Evolutionary conservation across 2,888 invertebrate species (phyloP).

Genomic region (Tipula confusa): DNA sequence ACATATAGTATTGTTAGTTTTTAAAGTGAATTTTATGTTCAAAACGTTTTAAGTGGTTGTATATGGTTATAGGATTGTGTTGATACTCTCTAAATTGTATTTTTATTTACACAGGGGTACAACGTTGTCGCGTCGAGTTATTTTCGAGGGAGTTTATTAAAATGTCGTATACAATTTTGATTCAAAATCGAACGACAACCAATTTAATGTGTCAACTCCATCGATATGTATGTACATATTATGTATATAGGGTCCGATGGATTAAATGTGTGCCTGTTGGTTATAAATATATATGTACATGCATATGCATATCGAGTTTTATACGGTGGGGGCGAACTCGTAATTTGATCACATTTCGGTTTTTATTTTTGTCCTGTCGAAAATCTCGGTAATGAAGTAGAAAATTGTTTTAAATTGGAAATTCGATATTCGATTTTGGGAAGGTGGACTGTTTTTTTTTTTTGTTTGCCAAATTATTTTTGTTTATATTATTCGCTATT

Average conservation of each 20-base stretch:
- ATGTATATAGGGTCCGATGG: background rate
- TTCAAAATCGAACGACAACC: background rate
- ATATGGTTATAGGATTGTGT: background rate
- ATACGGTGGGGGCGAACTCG: background rate
- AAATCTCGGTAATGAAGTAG: background rate
- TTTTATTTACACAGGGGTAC: no score
- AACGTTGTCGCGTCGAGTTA: background rate
- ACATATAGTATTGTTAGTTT: constrained; percentile 25
- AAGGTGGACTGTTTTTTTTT: background rate
- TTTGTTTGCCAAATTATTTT: background rate
- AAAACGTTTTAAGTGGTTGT: constrained; percentile 14
- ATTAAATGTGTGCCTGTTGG: background rate
- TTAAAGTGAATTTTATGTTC: constrained; percentile 25
- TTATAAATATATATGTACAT: background rate
- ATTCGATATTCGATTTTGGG: background rate
- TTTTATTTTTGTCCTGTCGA: no score
- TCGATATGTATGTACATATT: background rate
- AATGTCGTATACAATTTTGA: background rate
- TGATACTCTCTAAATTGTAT: no score
- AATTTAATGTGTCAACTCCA: background rate
- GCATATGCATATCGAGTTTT: background rate
- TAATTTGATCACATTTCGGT: background rate
- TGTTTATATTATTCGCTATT: no score
- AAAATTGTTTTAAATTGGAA: background rate
- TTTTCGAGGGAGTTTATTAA: background rate